phyloP scores from a whole-genome alignment of 2,888 invertebrate species.

The Mamestra brassicae region DNA sequence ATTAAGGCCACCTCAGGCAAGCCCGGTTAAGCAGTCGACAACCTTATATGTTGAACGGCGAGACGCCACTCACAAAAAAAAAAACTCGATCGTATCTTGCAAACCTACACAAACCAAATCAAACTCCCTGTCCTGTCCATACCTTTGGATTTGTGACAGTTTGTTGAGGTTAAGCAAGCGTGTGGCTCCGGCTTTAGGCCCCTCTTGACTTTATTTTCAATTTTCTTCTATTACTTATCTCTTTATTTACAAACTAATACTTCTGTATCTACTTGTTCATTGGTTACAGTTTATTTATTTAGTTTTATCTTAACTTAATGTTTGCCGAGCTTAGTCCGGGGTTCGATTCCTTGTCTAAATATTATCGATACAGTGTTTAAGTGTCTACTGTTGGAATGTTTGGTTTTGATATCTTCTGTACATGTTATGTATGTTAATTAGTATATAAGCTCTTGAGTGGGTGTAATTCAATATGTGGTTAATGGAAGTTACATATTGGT shows the following conservation, averaged over 20 bases:
- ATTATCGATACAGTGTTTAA: conserved; percentile 41
- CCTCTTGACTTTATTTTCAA: neutral
- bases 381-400: conserved; percentile 15
- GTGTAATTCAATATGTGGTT: conserved; percentile 9
- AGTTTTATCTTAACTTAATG: conserved; percentile 41
- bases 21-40: no score
- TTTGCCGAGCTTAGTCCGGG: conserved; percentile 35
- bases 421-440: conserved; percentile 17
- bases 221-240: neutral
- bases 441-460: conserved; percentile 14
- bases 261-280: conserved; percentile 28
- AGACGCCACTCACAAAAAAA: no score
- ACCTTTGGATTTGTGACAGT: no score
- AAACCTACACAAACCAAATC: no score
- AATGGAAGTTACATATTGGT: neutral
- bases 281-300: conserved; percentile 37
- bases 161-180: no score
- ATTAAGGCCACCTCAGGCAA: no score
- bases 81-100: no score
- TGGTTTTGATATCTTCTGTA: conserved; percentile 20
- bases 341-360: conserved; percentile 48
- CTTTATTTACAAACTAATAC: neutral
- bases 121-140: no score
- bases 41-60: no score
- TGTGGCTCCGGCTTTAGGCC: no score